Conservation (phyloP, 2,113 vertebrate species). For the Ibidorhyncha struthersii region DNA sequence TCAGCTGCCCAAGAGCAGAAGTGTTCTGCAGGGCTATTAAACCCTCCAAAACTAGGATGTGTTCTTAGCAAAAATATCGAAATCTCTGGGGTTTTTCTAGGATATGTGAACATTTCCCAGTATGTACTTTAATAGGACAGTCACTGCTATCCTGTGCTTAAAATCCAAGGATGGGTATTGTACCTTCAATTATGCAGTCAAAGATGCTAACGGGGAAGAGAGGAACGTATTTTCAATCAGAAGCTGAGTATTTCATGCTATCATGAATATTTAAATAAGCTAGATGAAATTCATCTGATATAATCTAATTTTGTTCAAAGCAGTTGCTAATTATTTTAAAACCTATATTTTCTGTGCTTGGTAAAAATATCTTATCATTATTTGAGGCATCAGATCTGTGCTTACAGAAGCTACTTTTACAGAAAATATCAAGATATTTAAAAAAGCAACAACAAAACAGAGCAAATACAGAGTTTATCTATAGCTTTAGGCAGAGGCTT, state of each 20-base stretch:
- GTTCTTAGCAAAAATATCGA: background rate
- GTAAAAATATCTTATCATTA: background rate
- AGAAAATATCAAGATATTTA: background rate
- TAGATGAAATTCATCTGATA: background rate
- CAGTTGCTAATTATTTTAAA: background rate
- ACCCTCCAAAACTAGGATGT: background rate
- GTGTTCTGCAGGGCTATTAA: background rate
- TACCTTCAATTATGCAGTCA: background rate
- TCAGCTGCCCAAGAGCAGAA: background rate
- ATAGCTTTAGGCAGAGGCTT: background rate
- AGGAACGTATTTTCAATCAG: background rate
- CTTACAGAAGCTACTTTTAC: background rate
- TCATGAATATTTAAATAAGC: background rate
- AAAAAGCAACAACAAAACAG: background rate
- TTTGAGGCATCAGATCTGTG: background rate
- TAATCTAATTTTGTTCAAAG: background rate
- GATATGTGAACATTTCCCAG: background rate
- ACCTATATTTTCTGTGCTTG: background rate
- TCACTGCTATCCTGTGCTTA: rapidly evolving
- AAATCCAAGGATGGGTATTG: background rate
- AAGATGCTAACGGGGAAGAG: background rate
- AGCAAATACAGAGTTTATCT: background rate
- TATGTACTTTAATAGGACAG: background rate
- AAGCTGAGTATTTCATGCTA: background rate
- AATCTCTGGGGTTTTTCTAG: background rate